phyloP scores from a whole-genome alignment of 2,113 vertebrate species.

The Lipophrys pholis region DNA sequence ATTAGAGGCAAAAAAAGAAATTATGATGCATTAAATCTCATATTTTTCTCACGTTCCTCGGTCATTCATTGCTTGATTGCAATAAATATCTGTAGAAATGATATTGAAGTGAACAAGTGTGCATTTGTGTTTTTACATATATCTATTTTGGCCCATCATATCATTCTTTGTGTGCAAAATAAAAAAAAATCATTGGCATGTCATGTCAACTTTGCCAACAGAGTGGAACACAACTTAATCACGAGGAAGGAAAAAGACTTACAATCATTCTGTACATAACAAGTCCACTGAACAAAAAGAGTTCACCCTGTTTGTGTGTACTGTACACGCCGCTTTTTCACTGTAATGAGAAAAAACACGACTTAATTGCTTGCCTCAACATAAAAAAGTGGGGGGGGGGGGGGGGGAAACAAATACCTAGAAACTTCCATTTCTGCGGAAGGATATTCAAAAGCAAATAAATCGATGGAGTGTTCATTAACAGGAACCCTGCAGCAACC shows the following conservation, averaged over 20 bases:
- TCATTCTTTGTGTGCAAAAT: conserved; percentile 18
- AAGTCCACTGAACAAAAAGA: conserved; percentile 36
- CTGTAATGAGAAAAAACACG: conserved; percentile 23
- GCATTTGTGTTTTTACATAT: background rate
- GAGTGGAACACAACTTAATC: conserved; percentile 8
- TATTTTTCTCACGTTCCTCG: background rate
- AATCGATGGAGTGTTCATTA: conserved; percentile 56
- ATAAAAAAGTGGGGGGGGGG: conserved; percentile 11
- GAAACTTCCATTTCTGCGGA: conserved; percentile 39
- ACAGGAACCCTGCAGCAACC: conserved; percentile 25
- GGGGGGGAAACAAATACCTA: conserved; percentile 2
- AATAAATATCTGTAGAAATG: background rate
- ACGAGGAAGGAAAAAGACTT: conserved; percentile 22
- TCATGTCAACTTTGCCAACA: background rate
- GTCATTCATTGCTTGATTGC: background rate
- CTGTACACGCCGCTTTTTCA: conserved; percentile 45
- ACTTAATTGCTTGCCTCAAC: conserved; percentile 24
- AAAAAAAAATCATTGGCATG: conserved; percentile 4
- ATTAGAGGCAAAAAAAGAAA: no score
- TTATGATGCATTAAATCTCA: no score
- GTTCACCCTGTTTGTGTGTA: conserved; percentile 55
- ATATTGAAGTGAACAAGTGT: background rate
- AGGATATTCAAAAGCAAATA: conserved; percentile 45
- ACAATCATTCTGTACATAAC: conserved; percentile 69
- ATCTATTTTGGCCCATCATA: conserved; percentile 6